Conservation (phyloP, 92 coral and sea anemone species). For the Palythoa heliodiscus region DNA sequence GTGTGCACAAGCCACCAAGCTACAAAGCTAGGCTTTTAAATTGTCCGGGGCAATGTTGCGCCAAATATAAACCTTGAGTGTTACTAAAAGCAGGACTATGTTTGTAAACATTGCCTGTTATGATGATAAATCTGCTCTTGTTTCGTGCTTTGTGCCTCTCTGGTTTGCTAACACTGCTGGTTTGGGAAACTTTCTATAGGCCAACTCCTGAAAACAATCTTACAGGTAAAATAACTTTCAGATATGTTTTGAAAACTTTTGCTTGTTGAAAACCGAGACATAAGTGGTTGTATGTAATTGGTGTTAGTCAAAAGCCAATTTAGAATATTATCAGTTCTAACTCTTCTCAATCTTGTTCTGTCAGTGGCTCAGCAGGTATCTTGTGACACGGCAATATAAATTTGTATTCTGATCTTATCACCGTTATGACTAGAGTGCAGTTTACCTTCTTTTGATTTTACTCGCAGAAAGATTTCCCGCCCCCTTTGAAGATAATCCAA, state of each 20-base stretch:
- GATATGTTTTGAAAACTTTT: background rate
- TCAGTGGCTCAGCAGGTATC: conserved; percentile 21
- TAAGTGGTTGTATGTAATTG: background rate
- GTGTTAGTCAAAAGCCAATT: background rate
- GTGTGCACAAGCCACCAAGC: conserved; percentile 15
- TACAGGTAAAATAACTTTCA: conserved; percentile 58
- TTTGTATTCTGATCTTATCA: conserved; percentile 15
- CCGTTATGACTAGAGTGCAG: background rate
- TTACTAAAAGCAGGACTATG: conserved; percentile 20
- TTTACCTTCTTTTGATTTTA: conserved; percentile 1
- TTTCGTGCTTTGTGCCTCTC: conserved; percentile 75
- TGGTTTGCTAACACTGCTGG: conserved; percentile 61
- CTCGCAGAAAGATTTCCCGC: conserved; percentile 19
- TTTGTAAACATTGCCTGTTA: conserved; percentile 25
- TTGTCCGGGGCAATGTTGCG: no score
- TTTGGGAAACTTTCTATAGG: conserved; percentile 75
- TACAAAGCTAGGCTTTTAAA: background rate
- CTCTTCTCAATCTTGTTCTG: background rate
- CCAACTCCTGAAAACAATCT: conserved; percentile 33
- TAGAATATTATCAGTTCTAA: background rate
- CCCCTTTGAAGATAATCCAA: conserved; percentile 5
- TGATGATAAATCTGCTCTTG: conserved; percentile 72
- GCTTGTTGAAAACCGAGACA: background rate
- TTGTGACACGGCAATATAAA: conserved; percentile 11
- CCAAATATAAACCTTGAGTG: background rate